Evolutionary conservation across 2,113 vertebrate genomes (phyloP).

Genomic region (Pelusios castaneus): DNA sequence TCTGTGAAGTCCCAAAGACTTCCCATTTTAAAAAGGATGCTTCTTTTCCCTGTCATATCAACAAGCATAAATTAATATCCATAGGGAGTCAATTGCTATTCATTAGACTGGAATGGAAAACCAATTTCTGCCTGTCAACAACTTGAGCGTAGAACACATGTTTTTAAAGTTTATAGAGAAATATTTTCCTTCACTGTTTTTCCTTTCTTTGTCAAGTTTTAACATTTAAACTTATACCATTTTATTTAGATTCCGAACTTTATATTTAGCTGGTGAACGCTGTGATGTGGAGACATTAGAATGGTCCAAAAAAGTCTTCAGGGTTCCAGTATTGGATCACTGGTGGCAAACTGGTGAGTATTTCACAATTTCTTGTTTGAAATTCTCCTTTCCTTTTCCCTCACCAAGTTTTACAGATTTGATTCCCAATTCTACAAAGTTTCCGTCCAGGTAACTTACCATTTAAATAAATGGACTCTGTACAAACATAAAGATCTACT

Average conservation of each 20-base stretch:
- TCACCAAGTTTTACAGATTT: background rate
- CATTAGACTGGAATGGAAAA: background rate
- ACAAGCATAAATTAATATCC: background rate
- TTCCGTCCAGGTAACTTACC: background rate
- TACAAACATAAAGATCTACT: background rate
- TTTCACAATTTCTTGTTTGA: background rate
- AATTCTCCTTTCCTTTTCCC: background rate
- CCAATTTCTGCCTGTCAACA: background rate
- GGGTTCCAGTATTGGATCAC: constrained; percentile 95
- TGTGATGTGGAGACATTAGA: constrained; percentile 93
- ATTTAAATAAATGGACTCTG: background rate
- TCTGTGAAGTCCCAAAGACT: background rate
- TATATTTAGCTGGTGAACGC: constrained; percentile 94
- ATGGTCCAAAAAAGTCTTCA: constrained; percentile 91
- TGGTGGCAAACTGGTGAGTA: constrained; percentile 98
- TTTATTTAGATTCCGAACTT: constrained; percentile 80
- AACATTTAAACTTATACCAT: constrained; percentile 1
- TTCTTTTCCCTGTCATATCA: background rate
- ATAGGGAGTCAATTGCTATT: background rate
- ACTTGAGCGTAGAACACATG: background rate
- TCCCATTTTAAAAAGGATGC: background rate
- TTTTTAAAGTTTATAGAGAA: background rate
- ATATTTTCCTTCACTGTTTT: background rate
- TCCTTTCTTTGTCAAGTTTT: background rate
- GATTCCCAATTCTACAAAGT: background rate